Conservation (phyloP, 2,113 vertebrate species). For the Actenoides lindsayi region DNA sequence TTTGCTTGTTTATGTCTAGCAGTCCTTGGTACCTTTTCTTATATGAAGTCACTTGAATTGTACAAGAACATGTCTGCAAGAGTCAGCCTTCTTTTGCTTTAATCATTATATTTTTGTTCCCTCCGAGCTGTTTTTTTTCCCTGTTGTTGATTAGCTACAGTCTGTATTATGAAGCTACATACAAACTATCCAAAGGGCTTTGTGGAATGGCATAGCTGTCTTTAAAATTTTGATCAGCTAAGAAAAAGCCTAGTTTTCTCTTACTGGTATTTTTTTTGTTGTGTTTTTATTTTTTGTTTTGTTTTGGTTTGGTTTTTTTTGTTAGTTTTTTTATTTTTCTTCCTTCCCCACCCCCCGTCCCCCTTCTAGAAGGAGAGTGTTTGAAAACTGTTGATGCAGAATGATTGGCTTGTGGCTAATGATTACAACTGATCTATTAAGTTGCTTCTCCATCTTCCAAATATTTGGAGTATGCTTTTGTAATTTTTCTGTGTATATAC, state of each 20-base stretch:
- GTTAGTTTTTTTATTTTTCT: neutral
- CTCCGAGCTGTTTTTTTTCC: neutral
- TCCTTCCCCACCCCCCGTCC: too few species aligned
- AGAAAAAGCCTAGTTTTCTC: neutral
- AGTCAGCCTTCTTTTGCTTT: neutral
- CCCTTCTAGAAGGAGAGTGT: neutral
- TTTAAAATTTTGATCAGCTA: neutral
- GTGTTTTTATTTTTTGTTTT: neutral
- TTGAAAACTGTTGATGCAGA: neutral
- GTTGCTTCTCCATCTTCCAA: neutral
- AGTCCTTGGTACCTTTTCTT: neutral
- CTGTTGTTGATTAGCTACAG: neutral
- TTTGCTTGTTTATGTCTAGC: neutral
- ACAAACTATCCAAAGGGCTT: neutral
- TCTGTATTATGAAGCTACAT: neutral
- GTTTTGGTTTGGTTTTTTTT: too few species aligned
- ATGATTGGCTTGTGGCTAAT: neutral
- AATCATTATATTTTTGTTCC: neutral
- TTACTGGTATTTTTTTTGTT: neutral
- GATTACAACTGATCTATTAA: neutral
- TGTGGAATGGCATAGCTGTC: neutral
- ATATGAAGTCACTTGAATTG: neutral
- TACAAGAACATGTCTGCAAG: neutral
- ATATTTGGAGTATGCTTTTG: neutral
- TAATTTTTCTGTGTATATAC: neutral